Base-by-base conservation (phyloP, 1,140 invertebrate genomes). In the Centruroides vittatus region DNA sequence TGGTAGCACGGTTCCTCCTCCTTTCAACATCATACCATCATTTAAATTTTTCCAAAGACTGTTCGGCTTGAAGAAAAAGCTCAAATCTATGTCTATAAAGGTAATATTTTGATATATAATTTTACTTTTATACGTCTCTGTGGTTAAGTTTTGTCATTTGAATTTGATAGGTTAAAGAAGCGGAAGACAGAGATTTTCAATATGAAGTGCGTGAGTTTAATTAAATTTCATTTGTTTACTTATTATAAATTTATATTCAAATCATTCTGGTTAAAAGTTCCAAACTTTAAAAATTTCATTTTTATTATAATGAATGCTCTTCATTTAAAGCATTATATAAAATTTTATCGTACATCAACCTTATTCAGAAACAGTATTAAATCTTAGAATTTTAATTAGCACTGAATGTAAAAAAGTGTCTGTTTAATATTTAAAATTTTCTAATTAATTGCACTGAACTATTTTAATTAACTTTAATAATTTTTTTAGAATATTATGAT, bases 1-100 rank as follows among this genome's bases (percentile, higher is more conserved):
- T 55, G 86, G 86, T 0, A 82, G 83, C 59, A 90, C 86, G 0
- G 80, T 93, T 0, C 89, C 91, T 3, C 83, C 88, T 0, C 90
- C 90, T 0, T 89, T 94, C 67, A 93, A 93, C 71, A 81, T 94
- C 61, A 80, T 93, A 23, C 88, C 89, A 6, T 59, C 60, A n/a
- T 12, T 54, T 13, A 65, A 65, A 57, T 36, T 57, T 48, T 56
- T 59, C 9, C 55, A 34, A 41, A 35, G 35, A 34, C 48, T 53
- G 0, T 47, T 61, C 5, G 23, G 6, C 7, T 65, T 60, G 13
- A 35, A 11, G 3, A 47, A 13, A 5, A 55, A 56, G 47, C 23
- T 56, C 13, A n/a, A 36, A 34, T 61, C 59, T 5, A 10, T 49
- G 9, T 58, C 62, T 34, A 0, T 61, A 8, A 64, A 61, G 46